phyloP scores from a whole-genome alignment of 2,113 vertebrate species.

The Halcyon malimbica region DNA sequence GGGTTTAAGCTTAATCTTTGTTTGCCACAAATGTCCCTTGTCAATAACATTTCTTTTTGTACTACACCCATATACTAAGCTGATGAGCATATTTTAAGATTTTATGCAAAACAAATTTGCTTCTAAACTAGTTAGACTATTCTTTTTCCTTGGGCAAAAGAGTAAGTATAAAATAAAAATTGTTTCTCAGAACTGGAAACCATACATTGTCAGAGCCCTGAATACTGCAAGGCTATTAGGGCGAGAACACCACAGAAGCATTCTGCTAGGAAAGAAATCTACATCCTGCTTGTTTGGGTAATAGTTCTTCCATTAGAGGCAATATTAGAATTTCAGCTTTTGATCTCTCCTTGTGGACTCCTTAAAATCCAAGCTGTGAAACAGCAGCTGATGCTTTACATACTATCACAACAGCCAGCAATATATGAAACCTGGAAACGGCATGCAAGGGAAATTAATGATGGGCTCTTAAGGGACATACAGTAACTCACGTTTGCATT shows the following conservation, averaged over 20 bases:
- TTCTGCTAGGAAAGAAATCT: slow-evolving; percentile 57
- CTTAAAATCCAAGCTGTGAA: slow-evolving; percentile 72
- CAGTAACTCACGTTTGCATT: slow-evolving; percentile 48
- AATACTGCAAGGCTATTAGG: slow-evolving; percentile 7
- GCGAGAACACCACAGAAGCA: not conserved
- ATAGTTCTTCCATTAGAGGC: slow-evolving; percentile 61
- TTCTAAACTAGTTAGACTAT: not conserved
- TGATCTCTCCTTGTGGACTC: slow-evolving; percentile 66
- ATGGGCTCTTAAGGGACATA: slow-evolving; percentile 55
- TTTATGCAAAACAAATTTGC: not conserved
- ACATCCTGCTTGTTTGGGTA: slow-evolving; percentile 56
- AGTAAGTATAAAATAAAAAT: not conserved
- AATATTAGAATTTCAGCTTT: slow-evolving; percentile 68
- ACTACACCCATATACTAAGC: not conserved
- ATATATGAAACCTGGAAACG: slow-evolving; percentile 40
- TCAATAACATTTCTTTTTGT: not conserved
- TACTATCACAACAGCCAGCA: slow-evolving; percentile 54
- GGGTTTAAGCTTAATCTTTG: not conserved
- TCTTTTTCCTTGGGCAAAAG: not conserved
- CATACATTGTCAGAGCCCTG: not conserved
- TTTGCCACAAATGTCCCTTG: not conserved
- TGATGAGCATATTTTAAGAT: not conserved
- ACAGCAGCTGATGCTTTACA: slow-evolving; percentile 71
- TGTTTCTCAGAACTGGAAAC: not conserved
- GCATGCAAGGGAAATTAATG: slow-evolving; percentile 47